These are phyloP conservation scores for Aldabrachelys gigantea DNA, from an alignment of 2,113 vertebrate genomes.

Conservation along the genomic window DNA sequence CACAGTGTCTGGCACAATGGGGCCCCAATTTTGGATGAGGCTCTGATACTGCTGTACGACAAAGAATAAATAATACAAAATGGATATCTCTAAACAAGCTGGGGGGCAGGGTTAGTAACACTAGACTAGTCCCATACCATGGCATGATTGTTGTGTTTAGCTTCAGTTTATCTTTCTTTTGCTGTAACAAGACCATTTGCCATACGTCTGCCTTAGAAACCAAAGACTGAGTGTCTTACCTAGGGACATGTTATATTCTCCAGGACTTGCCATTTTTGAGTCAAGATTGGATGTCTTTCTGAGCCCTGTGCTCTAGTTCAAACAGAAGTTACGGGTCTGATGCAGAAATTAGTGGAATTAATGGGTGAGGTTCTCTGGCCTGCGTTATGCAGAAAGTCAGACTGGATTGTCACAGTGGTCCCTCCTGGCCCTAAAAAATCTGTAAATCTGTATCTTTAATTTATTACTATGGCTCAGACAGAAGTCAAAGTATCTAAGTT, in stretches of 20 bases:
- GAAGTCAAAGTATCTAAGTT: background rate
- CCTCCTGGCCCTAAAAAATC: background rate
- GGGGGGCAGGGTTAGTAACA: fast-evolving
- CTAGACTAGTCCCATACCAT: background rate
- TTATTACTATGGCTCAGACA: background rate
- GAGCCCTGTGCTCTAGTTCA: fast-evolving
- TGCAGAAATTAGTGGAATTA: fast-evolving
- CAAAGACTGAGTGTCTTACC: background rate
- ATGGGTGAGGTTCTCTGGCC: background rate
- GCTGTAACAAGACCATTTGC: background rate
- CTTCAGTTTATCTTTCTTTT: background rate
- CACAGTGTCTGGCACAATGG: fast-evolving
- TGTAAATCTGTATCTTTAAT: fast-evolving
- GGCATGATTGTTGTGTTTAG: background rate
- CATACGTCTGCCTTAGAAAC: background rate
- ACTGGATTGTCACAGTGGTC: background rate
- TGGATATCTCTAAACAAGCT: fast-evolving
- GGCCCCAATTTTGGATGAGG: background rate
- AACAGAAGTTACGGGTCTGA: background rate
- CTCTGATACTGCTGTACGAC: fast-evolving
- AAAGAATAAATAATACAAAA: background rate
- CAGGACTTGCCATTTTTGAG: background rate
- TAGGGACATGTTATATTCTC: background rate
- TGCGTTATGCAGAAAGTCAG: background rate
- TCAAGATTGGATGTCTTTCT: background rate